Evolutionary conservation across 2,888 invertebrate species (phyloP).

Genomic region (Amphipoea oculea): DNA sequence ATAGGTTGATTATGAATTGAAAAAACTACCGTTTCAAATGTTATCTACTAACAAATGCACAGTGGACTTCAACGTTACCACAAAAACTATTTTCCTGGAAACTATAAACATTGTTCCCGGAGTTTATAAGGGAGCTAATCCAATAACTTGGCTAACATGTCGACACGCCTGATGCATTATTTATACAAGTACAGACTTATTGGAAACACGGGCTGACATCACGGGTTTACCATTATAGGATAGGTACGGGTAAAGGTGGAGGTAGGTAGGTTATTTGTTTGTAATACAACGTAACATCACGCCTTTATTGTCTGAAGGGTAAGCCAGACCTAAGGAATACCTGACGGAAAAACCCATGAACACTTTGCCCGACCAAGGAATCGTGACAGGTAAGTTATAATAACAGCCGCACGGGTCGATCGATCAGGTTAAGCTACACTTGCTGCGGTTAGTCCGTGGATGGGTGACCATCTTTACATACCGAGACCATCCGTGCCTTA

Average conservation of each 20-base stretch:
- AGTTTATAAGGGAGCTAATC: slow-evolving; percentile 67
- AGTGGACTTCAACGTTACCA: background rate
- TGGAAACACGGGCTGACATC: slow-evolving; percentile 56
- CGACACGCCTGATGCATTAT: slow-evolving; percentile 67
- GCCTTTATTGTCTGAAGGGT: background rate
- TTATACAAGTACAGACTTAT: slow-evolving; percentile 68
- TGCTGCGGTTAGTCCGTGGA: too few relatives aligned
- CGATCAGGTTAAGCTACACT: too few relatives aligned
- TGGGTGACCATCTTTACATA: too few relatives aligned
- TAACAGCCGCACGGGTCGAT: too few relatives aligned
- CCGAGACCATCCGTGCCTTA: too few relatives aligned
- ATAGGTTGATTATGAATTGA: too few relatives aligned
- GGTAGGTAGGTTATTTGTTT: background rate
- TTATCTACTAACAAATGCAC: background rate
- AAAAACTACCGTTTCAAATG: background rate
- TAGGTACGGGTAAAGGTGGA: background rate
- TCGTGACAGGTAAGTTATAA: too few relatives aligned
- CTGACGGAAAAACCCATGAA: too few relatives aligned
- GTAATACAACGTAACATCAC: background rate
- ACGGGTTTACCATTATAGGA: slow-evolving; percentile 3
- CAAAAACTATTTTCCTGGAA: slow-evolving; percentile 24
- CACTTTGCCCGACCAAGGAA: too few relatives aligned
- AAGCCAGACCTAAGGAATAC: background rate
- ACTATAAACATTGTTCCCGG: slow-evolving; percentile 34
- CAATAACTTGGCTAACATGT: slow-evolving; percentile 64